Conservation (phyloP, 2,113 vertebrate species). For the Zeus faber region DNA sequence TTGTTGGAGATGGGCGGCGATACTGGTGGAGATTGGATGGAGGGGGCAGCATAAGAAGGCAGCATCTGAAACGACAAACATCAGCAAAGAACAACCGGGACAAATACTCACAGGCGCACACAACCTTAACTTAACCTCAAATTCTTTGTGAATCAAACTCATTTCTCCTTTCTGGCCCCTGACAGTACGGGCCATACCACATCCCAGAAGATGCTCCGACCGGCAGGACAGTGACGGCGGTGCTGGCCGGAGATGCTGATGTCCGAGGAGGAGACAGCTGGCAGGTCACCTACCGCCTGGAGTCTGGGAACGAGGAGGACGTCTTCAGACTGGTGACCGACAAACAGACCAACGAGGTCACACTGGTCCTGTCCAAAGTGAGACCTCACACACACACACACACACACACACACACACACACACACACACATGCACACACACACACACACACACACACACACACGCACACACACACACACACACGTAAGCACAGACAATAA, state of each 20-base stretch:
- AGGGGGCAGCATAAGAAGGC: no score
- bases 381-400: slow-evolving; percentile 9
- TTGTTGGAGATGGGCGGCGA: no score
- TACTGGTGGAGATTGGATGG: no score
- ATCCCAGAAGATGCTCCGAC: slow-evolving; percentile 57
- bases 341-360: slow-evolving; percentile 56
- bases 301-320: slow-evolving; percentile 74
- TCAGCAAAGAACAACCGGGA: no score
- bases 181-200: slow-evolving; percentile 63
- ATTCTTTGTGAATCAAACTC: no score
- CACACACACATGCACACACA: neutral
- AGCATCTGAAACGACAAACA: no score
- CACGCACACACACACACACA: slow-evolving; percentile 3
- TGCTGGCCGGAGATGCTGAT: slow-evolving; percentile 68
- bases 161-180: neutral
- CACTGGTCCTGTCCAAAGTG: slow-evolving; percentile 70
- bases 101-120: no score
- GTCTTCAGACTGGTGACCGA: slow-evolving; percentile 55
- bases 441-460: slow-evolving; percentile 1
- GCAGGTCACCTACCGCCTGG: slow-evolving; percentile 69
- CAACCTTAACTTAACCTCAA: no score
- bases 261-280: slow-evolving; percentile 75
- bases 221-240: slow-evolving; percentile 53
- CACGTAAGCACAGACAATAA: neutral
- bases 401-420: neutral